A percentile compares a stretch with the other conserved stretches of the same genome.
Conservation (phyloP, 2,113 vertebrate species). For the Corydoras sp. region DNA sequence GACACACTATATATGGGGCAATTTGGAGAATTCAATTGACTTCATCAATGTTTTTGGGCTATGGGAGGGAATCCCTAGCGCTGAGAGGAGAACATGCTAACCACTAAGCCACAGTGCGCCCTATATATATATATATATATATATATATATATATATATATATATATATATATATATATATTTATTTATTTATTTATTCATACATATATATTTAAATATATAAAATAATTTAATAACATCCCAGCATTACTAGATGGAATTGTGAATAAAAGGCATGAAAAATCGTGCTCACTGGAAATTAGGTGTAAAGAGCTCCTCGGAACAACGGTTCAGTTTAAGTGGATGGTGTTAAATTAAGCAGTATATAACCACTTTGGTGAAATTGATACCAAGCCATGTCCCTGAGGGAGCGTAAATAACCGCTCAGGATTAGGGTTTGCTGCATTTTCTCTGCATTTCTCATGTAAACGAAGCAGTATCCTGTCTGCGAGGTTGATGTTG, state of each 20-base stretch:
- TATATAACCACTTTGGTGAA: conserved; percentile 18
- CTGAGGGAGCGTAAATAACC: conserved; percentile 3
- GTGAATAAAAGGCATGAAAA: conserved; percentile 18
- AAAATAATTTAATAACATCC: background rate
- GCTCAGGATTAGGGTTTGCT: background rate
- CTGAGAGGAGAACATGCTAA: no score
- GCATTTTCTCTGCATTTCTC: conserved; percentile 14
- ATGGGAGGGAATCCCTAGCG: no score
- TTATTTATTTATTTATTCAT: no score
- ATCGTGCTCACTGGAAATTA: conserved; percentile 13
- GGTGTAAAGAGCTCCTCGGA: conserved; percentile 26
- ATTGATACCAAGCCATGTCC: conserved; percentile 1
- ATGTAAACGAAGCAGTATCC: conserved; percentile 22
- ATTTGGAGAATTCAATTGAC: no score
- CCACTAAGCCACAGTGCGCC: no score
- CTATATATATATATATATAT: no score
- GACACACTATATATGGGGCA: no score
- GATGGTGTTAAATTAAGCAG: conserved; percentile 24
- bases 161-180: no score
- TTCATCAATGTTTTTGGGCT: no score
- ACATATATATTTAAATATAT: no score
- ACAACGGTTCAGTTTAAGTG: conserved; percentile 29
- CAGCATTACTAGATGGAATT: conserved; percentile 4
- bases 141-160: no score
- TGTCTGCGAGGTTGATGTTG: conserved; percentile 25